These are phyloP conservation scores for Acrocephalus scirpaceus DNA, from an alignment of 2,797 vertebrate genomes.

Conservation along the genomic window DNA sequence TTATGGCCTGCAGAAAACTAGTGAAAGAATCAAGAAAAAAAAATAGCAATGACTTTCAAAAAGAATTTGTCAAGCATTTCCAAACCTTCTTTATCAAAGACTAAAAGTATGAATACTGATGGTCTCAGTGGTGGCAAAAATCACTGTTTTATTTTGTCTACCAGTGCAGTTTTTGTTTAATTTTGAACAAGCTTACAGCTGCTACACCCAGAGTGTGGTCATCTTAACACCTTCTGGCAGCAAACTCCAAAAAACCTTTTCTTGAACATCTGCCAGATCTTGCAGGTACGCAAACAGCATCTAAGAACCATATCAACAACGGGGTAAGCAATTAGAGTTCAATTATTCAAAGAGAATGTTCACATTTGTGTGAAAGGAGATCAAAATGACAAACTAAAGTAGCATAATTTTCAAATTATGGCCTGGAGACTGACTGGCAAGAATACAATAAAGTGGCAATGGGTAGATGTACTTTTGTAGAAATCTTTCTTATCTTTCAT, in stretches of 20 bases:
- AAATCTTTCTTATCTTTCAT: background rate
- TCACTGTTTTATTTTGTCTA: background rate
- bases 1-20: constrained; percentile 38
- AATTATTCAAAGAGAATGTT: background rate
- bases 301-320: background rate
- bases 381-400: background rate
- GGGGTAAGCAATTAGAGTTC: background rate
- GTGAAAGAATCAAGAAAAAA: background rate
- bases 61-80: background rate
- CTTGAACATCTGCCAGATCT: background rate
- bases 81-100: background rate
- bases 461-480: background rate
- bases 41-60: background rate
- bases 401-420: background rate
- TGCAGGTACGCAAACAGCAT: background rate
- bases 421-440: background rate
- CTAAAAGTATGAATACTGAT: background rate
- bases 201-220: background rate
- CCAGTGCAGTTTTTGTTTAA: background rate
- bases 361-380: background rate
- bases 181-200: background rate
- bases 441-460: background rate
- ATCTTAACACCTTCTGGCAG: background rate
- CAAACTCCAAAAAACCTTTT: background rate
- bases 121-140: background rate